These are phyloP conservation scores for Coluber constrictor DNA, from an alignment of 2,797 vertebrate species.

Conservation along the genomic window DNA sequence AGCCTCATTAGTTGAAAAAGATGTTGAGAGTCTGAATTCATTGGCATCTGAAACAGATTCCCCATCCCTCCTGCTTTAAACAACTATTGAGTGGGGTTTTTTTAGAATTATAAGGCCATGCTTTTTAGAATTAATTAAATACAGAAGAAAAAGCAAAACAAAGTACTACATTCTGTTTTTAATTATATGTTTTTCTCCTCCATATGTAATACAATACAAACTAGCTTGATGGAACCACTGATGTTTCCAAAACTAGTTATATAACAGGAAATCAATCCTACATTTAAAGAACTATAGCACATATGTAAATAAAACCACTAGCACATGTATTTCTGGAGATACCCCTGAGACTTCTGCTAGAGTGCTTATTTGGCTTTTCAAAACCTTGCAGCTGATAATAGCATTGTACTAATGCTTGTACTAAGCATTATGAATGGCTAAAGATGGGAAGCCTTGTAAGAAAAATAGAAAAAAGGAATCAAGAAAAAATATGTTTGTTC, in stretches of 20 bases:
- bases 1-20: background rate
- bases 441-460: background rate
- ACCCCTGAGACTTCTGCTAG: slow-evolving; percentile 36
- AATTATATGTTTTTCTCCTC: background rate
- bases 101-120: background rate
- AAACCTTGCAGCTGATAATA: background rate
- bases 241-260: background rate
- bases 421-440: background rate
- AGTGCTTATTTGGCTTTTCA: slow-evolving; percentile 35
- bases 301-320: background rate
- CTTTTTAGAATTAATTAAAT: background rate
- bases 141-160: background rate
- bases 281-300: background rate
- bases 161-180: background rate
- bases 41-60: background rate
- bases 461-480: background rate
- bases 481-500: background rate
- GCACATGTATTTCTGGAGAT: background rate
- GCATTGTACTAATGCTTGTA: slow-evolving; percentile 11
- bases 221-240: background rate
- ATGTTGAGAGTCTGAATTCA: background rate
- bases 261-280: background rate
- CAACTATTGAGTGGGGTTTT: background rate
- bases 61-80: background rate
- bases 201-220: background rate